Conservation (phyloP, 2,113 vertebrate species). For the Gambusia affinis region DNA sequence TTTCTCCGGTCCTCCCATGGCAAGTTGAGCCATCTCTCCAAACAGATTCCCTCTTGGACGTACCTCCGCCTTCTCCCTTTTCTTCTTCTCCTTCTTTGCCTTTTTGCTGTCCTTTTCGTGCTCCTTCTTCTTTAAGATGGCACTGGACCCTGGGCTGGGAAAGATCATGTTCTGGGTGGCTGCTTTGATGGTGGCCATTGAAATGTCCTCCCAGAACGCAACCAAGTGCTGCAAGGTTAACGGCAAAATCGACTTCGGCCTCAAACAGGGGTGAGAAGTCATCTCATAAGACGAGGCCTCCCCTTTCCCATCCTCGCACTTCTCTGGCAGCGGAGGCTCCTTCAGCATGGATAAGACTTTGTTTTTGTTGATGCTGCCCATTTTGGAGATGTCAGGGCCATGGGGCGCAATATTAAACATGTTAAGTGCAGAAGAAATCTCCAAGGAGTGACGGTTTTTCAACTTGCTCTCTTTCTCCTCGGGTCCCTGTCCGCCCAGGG, state of each 20-base stretch:
- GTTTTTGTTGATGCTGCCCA: constrained; percentile 99
- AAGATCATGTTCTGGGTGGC: constrained; percentile 99
- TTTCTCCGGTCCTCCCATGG: constrained; percentile 97
- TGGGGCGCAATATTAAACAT: constrained; percentile 98
- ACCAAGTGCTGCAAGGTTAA: constrained; percentile 96
- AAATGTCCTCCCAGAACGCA: constrained; percentile 99
- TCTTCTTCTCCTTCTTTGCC: constrained; percentile 97
- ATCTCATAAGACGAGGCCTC: constrained; percentile 87
- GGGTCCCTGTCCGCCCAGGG: constrained; percentile 85
- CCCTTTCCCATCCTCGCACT: constrained; percentile 92
- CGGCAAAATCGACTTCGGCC: constrained; percentile 91
- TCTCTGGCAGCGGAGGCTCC: constrained; percentile 94
- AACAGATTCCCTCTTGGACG: constrained; percentile 96
- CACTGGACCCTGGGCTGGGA: constrained; percentile 96
- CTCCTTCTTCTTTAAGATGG: constrained; percentile 96
- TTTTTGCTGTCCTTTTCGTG: constrained; percentile 95
- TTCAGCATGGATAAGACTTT: constrained; percentile 99
- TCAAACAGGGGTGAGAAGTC: constrained; percentile 81
- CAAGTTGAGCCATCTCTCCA: constrained; percentile 98
- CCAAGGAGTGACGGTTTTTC: constrained; percentile 97
- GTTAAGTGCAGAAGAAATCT: constrained; percentile 97
- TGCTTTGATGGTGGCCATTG: constrained; percentile 97
- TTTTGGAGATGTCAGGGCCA: constrained; percentile 98
- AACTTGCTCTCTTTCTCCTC: constrained; percentile 96
- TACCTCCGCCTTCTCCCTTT: constrained; percentile 93